Evolutionary conservation across 2,888 invertebrate species (phyloP).

Genomic region (Diaperis boleti): DNA sequence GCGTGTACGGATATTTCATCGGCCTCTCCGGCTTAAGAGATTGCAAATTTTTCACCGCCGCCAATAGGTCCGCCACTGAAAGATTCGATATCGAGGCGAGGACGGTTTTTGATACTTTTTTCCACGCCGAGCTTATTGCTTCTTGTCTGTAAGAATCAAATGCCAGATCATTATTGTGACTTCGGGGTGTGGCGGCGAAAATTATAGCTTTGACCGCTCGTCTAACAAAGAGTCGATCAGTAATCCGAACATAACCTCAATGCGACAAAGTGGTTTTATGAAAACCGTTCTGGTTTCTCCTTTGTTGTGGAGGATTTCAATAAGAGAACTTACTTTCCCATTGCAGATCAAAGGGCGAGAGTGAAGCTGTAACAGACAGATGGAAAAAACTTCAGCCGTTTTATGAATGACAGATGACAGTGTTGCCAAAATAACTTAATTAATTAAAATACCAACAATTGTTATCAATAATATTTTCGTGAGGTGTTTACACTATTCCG

Average conservation of each 20-base stretch:
- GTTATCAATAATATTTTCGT: no score
- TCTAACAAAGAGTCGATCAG: not conserved
- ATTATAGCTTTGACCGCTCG: slow-evolving; percentile 3
- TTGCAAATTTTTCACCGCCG: not conserved
- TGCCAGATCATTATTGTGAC: not conserved
- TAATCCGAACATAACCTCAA: not conserved
- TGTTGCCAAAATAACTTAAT: no score
- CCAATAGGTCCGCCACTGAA: not conserved
- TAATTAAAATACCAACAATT: no score
- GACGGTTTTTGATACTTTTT: not conserved
- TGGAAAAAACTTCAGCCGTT: no score
- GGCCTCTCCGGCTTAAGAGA: slow-evolving; percentile 52
- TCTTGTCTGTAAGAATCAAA: slow-evolving; percentile 5
- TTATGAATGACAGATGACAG: no score
- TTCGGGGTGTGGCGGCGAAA: slow-evolving; percentile 2
- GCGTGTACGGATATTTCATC: slow-evolving; percentile 74
- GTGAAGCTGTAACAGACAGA: no score
- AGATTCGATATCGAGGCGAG: not conserved
- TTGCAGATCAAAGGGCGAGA: not conserved
- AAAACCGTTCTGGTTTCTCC: not conserved
- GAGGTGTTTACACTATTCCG: no score
- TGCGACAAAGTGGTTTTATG: slow-evolving; percentile 1
- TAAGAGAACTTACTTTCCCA: not conserved
- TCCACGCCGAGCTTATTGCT: not conserved
- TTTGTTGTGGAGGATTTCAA: not conserved